Base-by-base conservation (phyloP, 2,113 vertebrate genomes). In the Cynopterus brachyotis region DNA sequence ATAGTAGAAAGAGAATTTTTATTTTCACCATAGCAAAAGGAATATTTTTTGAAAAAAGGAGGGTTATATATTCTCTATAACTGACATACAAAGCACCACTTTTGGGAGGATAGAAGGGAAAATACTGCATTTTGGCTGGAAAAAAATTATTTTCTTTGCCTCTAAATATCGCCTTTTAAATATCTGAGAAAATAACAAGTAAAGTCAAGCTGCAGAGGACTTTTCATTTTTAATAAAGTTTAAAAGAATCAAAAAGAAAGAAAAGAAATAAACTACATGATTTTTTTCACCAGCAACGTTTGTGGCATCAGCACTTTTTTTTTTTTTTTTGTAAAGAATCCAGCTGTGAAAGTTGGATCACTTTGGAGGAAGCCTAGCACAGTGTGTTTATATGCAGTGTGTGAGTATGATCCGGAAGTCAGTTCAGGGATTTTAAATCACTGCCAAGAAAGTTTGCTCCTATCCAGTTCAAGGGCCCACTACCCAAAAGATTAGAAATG, bases 151-250 rank as follows among this genome's bases (percentile, higher is more conserved):
- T 60, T 88, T 76, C 45, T 90, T 89, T 91, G 91, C 50, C 32
- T 90, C 26, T 64, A 57, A 95, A 69, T 96, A 62, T 80, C 9
- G 37, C 37, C 24, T 89, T 26, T 88, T 81, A 94, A 64, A 85
- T 78, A 76, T 89, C 37, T 78, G 16, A 53, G 19, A 81, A 95
- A 95, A 94, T 92, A 85, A 87, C 19, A 85, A 83, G 45, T 60
- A n/a, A 94, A 94, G 50, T 42, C n/a, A 88, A 86, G 72, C 28
- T 91, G 35, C 35, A 89, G 22, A 95, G n/a, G 82, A 82, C 53
- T 89, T 97, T 96, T 94, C 20, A 75, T 96, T 81, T 67, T 95
- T 96, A 95, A 96, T 82, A 91, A 97, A 89, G 5, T 42, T 95
- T 28, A 55, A 28, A 64, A 59, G 42, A 50, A 50, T 50, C 15